Evolutionary conservation across 2,888 invertebrate genomes (phyloP).

Genomic region (Dexiosoma caninum): DNA sequence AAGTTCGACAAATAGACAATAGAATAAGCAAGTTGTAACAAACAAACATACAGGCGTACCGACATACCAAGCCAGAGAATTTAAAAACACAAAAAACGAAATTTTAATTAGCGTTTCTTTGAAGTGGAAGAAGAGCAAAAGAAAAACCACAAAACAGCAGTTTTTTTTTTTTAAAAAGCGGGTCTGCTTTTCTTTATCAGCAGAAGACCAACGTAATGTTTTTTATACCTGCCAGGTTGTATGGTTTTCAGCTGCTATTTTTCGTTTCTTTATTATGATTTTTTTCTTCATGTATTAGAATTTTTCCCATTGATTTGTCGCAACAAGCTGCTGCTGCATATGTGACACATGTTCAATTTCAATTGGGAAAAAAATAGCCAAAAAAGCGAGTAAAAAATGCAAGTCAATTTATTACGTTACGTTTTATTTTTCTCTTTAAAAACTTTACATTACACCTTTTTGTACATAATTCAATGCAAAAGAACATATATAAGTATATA

Average conservation of each 20-base stretch:
- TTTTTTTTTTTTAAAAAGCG: not conserved
- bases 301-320: conserved; percentile 3
- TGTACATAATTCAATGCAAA: not conserved
- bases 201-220: not conserved
- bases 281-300: no score
- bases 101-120: not conserved
- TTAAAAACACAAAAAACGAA: not conserved
- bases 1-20: no score
- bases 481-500: not conserved
- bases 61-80: not conserved
- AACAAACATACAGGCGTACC: no score
- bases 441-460: conserved; percentile 30
- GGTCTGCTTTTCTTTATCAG: not conserved
- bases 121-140: not conserved
- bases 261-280: not conserved
- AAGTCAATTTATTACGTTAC: conserved; percentile 36
- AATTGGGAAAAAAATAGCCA: not conserved
- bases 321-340: not conserved
- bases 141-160: not conserved
- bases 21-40: no score
- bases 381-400: not conserved
- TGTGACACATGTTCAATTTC: conserved; percentile 10
- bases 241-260: not conserved
- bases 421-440: not conserved
- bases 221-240: not conserved